phyloP scores from a whole-genome alignment of 2,797 vertebrate genomes.

The Crocidura indochinensis region DNA sequence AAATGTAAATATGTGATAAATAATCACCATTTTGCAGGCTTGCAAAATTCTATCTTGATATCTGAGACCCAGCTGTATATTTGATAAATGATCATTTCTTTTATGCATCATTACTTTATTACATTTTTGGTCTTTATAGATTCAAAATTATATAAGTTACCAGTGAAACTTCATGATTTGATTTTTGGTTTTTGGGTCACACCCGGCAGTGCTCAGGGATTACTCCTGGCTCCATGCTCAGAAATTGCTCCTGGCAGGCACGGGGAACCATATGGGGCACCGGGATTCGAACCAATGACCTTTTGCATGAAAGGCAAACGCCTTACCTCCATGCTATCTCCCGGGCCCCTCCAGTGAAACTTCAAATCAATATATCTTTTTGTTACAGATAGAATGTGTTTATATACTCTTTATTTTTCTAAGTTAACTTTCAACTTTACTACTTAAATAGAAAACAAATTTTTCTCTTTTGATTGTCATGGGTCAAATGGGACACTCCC shows the following conservation, averaged over 20 bases:
- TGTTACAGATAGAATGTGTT: background rate
- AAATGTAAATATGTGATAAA: background rate
- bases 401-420: constrained; percentile 20
- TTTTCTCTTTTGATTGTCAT: constrained; percentile 55
- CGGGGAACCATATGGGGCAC: too few relatives aligned
- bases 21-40: background rate
- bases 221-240: too few relatives aligned
- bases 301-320: too few relatives aligned
- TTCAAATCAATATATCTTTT: constrained; percentile 37
- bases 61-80: background rate
- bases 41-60: background rate
- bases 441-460: background rate
- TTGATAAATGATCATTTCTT: constrained; percentile 17
- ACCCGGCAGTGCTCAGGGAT: too few relatives aligned
- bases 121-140: constrained; percentile 49
- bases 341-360: background rate
- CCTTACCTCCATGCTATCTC: too few relatives aligned
- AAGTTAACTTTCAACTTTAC: constrained; percentile 22
- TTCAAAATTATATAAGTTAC: constrained; percentile 60
- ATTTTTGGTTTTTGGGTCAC: too few relatives aligned
- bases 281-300: too few relatives aligned
- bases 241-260: too few relatives aligned
- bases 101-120: constrained; percentile 20
- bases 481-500: background rate
- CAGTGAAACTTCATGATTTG: constrained; percentile 25